Conservation (phyloP, 2,113 vertebrate species). For the Psettodes erumei region DNA sequence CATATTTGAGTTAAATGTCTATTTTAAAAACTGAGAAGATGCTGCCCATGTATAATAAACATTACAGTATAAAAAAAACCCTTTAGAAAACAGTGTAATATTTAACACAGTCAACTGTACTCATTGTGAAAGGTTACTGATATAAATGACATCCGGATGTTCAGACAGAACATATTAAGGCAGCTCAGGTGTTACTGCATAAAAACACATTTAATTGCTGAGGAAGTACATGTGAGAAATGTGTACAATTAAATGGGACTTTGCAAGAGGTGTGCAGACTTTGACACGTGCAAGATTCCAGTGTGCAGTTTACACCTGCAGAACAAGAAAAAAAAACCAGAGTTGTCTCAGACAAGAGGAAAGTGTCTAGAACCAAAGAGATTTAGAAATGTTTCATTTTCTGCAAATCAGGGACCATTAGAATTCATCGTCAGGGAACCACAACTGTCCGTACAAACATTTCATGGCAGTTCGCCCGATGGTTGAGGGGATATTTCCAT, state of each 20-base stretch:
- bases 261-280: neutral
- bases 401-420: neutral
- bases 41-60: neutral
- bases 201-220: neutral
- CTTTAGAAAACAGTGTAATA: no score
- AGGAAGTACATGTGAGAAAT: neutral
- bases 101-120: neutral
- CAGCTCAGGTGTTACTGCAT: neutral
- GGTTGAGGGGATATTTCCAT: no score
- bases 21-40: neutral
- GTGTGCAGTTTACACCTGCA: neutral
- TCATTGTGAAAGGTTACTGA: neutral
- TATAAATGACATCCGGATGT: no score
- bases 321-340: neutral
- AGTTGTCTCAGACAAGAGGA: neutral
- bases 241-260: neutral
- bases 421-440: constrained; percentile 7
- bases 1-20: neutral
- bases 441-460: neutral
- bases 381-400: neutral
- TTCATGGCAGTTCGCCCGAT: neutral
- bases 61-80: neutral
- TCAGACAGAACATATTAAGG: neutral
- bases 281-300: neutral
- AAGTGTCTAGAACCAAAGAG: no score